These are phyloP conservation scores for Hecatera dysodea DNA, from an alignment of 2,888 invertebrate genomes.

Conservation along the genomic window DNA sequence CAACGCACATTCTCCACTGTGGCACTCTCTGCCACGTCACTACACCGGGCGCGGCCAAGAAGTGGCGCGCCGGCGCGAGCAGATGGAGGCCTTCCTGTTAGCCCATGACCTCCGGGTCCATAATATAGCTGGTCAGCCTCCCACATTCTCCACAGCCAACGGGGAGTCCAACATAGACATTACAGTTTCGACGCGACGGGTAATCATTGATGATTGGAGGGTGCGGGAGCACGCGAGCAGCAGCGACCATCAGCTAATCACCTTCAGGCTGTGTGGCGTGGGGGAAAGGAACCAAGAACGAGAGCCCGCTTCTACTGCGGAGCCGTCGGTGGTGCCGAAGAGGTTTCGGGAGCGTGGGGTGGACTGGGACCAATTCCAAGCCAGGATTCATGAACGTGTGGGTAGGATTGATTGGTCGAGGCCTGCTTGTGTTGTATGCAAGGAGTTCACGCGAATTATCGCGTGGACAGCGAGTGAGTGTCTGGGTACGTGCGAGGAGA, in stretches of 20 bases:
- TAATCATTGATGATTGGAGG: slow-evolving; percentile 36
- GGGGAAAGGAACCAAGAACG: too few relatives aligned
- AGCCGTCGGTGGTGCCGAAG: too few relatives aligned
- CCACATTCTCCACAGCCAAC: slow-evolving; percentile 50
- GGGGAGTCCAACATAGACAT: slow-evolving; percentile 65
- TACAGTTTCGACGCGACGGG: slow-evolving; percentile 40
- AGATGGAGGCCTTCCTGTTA: slow-evolving; percentile 22
- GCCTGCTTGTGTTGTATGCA: neutral
- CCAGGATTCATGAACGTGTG: slow-evolving; percentile 8
- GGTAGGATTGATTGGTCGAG: neutral
- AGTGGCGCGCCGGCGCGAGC: fast-evolving
- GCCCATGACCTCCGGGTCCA: neutral
- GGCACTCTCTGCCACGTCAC: slow-evolving; percentile 47
- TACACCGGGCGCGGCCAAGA: slow-evolving; percentile 47
- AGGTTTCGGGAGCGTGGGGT: slow-evolving; percentile 32
- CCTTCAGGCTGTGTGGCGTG: too few relatives aligned
- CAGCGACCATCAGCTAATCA: too few relatives aligned
- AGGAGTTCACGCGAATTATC: slow-evolving; percentile 29
- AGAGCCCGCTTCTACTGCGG: too few relatives aligned
- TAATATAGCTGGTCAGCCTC: neutral
- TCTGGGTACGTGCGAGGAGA: neutral
- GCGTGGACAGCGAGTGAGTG: too few relatives aligned
- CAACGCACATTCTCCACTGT: slow-evolving; percentile 67
- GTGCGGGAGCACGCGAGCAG: slow-evolving; percentile 32
- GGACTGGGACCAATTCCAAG: slow-evolving; percentile 35